Conservation (phyloP, 2,888 invertebrate genomes). For the Agrilus cyanescens region DNA sequence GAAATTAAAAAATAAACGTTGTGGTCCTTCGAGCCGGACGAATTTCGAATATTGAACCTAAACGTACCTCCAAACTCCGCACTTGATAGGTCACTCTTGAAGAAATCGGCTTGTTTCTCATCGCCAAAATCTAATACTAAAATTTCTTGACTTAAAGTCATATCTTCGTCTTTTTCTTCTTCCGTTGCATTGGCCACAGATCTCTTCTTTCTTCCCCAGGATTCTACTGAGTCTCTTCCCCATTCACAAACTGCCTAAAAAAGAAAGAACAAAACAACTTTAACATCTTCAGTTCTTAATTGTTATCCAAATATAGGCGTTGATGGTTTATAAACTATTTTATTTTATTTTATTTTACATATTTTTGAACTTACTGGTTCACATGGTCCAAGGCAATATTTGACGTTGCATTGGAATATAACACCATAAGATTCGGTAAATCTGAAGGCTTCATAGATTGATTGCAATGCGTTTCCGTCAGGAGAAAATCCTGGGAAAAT, state of each 20-base stretch:
- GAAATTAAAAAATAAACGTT: slow-evolving; percentile 27
- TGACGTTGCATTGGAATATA: slow-evolving; percentile 94
- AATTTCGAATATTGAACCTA: background rate
- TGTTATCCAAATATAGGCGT: background rate
- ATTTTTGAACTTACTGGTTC: slow-evolving; percentile 59
- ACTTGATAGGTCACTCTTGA: slow-evolving; percentile 64
- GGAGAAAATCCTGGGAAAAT: slow-evolving; percentile 90
- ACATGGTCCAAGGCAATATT: slow-evolving; percentile 89
- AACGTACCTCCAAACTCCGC: slow-evolving; percentile 57
- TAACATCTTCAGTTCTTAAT: background rate
- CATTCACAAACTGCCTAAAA: slow-evolving; percentile 77
- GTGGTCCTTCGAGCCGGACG: background rate
- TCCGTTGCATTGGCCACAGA: slow-evolving; percentile 51
- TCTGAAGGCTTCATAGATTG: slow-evolving; percentile 87
- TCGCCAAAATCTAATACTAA: slow-evolving; percentile 87
- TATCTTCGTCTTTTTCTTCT: slow-evolving; percentile 63
- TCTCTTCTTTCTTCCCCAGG: slow-evolving; percentile 84
- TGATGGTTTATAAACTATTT: no score
- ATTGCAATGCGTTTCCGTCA: slow-evolving; percentile 82
- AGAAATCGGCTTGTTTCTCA: slow-evolving; percentile 71
- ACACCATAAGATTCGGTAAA: slow-evolving; percentile 94
- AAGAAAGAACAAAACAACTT: slow-evolving; percentile 18
- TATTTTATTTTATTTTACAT: no score
- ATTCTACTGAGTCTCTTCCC: slow-evolving; percentile 81
- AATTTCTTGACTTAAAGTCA: slow-evolving; percentile 91